These are phyloP conservation scores for Synaphobranchus kaupii DNA, from an alignment of 2,797 vertebrate species.

Conservation along the genomic window DNA sequence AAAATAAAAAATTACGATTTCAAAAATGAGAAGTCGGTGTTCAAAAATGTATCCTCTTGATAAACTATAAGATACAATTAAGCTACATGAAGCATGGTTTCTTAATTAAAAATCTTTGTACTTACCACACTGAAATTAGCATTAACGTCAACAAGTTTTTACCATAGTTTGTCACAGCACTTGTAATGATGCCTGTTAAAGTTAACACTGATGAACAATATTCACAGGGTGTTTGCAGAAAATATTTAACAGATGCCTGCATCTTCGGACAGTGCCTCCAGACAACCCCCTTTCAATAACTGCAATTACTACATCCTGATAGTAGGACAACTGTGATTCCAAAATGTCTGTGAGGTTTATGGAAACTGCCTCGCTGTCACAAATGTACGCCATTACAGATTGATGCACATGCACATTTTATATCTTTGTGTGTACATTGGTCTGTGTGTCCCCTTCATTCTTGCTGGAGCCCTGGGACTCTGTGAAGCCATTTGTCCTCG, in stretches of 20 bases:
- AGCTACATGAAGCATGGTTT: constrained; percentile 19
- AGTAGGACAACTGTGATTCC: neutral
- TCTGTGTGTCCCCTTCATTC: constrained; percentile 61
- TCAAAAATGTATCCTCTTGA: constrained; percentile 5
- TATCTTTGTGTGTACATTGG: neutral
- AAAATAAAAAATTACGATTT: neutral
- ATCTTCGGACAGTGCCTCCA: neutral
- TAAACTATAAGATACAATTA: constrained; percentile 17
- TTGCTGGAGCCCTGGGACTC: constrained; percentile 55
- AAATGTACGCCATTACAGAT: neutral
- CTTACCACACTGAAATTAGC: constrained; percentile 25
- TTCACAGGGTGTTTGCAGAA: constrained; percentile 15
- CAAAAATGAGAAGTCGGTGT: constrained; percentile 24
- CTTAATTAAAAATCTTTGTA: constrained; percentile 26
- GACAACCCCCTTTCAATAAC: neutral
- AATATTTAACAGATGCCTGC: constrained; percentile 28
- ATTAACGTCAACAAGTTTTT: constrained; percentile 17
- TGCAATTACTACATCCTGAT: neutral
- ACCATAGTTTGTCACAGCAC: constrained; percentile 27
- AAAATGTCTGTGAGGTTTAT: neutral
- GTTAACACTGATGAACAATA: constrained; percentile 27
- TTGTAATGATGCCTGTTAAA: constrained; percentile 17
- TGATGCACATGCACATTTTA: neutral
- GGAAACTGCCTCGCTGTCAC: neutral
- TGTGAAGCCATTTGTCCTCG: constrained; percentile 80